Conservation (phyloP, 2,113 vertebrate genomes). For the Alces alces region DNA sequence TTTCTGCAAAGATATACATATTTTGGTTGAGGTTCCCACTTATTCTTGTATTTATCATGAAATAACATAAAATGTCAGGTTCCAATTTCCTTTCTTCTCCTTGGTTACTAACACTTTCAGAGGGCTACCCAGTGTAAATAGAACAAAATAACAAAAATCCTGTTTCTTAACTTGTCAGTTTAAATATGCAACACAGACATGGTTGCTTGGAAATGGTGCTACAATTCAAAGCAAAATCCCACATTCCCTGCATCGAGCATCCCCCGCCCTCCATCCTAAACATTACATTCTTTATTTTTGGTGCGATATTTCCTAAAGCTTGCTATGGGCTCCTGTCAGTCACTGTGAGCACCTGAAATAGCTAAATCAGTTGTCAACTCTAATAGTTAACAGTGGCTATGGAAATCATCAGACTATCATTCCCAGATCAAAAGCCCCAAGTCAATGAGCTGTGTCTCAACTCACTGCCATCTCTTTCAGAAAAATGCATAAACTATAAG, state of each 20-base stretch:
- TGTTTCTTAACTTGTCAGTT: slow-evolving; percentile 10
- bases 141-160: not conserved
- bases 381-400: not conserved
- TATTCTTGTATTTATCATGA: not conserved
- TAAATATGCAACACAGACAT: not conserved
- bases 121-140: not conserved
- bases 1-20: slow-evolving; percentile 85
- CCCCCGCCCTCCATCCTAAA: not conserved
- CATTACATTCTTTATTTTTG: slow-evolving; percentile 5
- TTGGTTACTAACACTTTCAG: slow-evolving; percentile 33
- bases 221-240: slow-evolving; percentile 16
- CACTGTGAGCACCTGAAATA: not conserved
- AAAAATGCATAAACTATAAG: not conserved
- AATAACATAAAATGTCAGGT: slow-evolving; percentile 27
- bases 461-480: not conserved
- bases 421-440: not conserved
- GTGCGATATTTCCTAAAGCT: not conserved
- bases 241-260: not conserved
- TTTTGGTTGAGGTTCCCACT: slow-evolving; percentile 24
- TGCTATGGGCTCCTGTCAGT: not conserved
- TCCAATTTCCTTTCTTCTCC: not conserved
- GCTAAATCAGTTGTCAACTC: not conserved
- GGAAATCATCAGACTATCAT: slow-evolving; percentile 16
- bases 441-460: not conserved
- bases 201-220: not conserved